A percentile compares a stretch with the other conserved stretches of the same genome.
Evolutionary conservation across 1,140 invertebrate genomes (phyloP).

Genomic region (Caerostris extrusa): DNA sequence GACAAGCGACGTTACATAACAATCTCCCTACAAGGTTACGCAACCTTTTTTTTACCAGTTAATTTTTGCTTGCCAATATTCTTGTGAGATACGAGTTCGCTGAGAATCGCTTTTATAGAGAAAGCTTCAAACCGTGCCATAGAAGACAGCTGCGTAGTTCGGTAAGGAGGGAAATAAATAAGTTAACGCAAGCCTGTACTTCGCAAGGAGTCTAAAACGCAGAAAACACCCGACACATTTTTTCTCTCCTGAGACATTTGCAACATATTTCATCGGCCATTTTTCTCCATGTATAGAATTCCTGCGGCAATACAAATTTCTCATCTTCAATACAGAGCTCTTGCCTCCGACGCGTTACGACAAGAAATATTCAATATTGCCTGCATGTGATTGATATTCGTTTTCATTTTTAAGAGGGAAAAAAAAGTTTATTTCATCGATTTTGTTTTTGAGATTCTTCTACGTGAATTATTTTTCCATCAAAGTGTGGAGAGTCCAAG

Average conservation of each 20-base stretch:
- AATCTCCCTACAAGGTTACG: background rate
- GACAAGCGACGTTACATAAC: background rate
- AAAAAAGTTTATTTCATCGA: constrained; percentile 12
- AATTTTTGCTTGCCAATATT: background rate
- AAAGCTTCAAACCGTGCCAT: background rate
- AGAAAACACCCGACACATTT: constrained; percentile 32
- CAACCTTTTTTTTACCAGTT: background rate
- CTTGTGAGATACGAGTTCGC: background rate
- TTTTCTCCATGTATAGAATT: constrained; percentile 15
- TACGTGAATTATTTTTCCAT: constrained; percentile 11
- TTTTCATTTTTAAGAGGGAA: constrained; percentile 1
- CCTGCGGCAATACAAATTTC: constrained; percentile 38
- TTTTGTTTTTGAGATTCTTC: background rate
- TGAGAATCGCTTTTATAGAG: background rate
- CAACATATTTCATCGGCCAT: constrained; percentile 46
- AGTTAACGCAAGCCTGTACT: background rate
- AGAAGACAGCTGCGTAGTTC: background rate
- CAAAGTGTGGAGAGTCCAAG: background rate
- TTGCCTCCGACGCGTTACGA: background rate
- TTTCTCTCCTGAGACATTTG: constrained; percentile 25
- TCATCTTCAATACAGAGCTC: constrained; percentile 5
- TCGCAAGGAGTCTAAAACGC: background rate
- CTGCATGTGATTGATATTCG: constrained; percentile 46
- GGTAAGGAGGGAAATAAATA: background rate
- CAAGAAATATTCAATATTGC: constrained; percentile 64